These are phyloP conservation scores for Clarias macrocephalus DNA, from an alignment of 2,113 vertebrate species.

Conservation along the genomic window DNA sequence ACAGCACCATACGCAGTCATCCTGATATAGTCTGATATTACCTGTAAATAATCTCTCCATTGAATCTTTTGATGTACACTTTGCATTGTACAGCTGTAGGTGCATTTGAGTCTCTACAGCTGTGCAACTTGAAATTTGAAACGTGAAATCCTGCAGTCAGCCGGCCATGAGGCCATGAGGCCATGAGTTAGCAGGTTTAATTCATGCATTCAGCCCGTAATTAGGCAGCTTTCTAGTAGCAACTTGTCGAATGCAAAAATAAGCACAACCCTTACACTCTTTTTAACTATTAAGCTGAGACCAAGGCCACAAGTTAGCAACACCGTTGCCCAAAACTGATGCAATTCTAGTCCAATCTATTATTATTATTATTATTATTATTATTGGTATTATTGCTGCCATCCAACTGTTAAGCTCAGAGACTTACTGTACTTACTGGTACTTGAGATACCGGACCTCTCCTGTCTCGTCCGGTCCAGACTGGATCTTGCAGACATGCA, in stretches of 20 bases:
- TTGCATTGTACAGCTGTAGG: no score
- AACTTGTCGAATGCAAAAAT: neutral
- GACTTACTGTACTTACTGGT: no score
- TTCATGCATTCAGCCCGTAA: neutral
- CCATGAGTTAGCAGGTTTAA: neutral
- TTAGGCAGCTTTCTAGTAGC: neutral
- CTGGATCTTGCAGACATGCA: slow-evolving; percentile 17
- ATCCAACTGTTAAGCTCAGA: neutral
- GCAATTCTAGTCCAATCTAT: neutral
- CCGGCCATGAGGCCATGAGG: no score
- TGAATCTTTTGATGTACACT: no score
- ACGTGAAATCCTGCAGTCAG: no score
- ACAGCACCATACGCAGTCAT: no score
- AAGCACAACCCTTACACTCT: neutral
- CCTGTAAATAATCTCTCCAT: no score
- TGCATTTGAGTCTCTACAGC: no score
- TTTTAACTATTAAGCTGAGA: neutral
- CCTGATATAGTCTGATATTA: no score
- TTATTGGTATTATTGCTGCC: neutral
- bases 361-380: neutral
- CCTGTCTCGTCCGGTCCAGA: slow-evolving; percentile 24
- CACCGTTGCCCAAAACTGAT: no score
- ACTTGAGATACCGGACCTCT: slow-evolving; percentile 5
- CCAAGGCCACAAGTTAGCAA: neutral
- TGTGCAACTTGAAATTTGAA: no score